Conservation (phyloP, 2,888 invertebrate species). For the Perdita meconis region DNA sequence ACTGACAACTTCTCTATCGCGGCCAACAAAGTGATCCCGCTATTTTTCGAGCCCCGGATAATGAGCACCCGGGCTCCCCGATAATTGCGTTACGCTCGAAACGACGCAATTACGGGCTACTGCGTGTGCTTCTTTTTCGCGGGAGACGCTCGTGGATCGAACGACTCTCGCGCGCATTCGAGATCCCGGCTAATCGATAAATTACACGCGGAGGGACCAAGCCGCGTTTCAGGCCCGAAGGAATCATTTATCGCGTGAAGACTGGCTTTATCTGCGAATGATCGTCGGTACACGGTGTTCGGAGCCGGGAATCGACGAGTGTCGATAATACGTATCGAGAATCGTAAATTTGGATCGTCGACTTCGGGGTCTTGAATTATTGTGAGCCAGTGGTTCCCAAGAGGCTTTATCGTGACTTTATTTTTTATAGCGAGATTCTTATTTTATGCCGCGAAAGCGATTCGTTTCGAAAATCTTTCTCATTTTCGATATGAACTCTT, state of each 20-base stretch:
- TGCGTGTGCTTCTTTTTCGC: constrained; percentile 35
- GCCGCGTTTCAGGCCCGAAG: constrained; percentile 60
- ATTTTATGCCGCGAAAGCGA: no score
- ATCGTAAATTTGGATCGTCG: constrained; percentile 23
- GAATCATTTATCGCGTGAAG: constrained; percentile 49
- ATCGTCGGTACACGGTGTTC: constrained; percentile 45
- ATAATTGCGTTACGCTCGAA: constrained; percentile 58
- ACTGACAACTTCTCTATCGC: constrained; percentile 40
- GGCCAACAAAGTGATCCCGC: constrained; percentile 60
- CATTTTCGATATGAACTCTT: no score
- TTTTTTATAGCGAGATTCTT: neutral
- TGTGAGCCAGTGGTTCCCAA: neutral
- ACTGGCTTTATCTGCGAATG: constrained; percentile 29
- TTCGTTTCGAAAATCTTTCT: no score
- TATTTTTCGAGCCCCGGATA: constrained; percentile 43
- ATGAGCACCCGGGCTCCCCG: constrained; percentile 49
- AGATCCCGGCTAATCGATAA: constrained; percentile 61
- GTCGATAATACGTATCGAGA: constrained; percentile 39
- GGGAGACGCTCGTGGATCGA: constrained; percentile 16
- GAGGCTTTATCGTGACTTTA: neutral
- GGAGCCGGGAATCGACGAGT: neutral
- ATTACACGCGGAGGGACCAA: constrained; percentile 53
- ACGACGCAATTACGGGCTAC: constrained; percentile 54
- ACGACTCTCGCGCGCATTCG: neutral
- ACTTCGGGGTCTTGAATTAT: constrained; percentile 1